A percentile compares a stretch with the other conserved stretches of the same genome.
Evolutionary conservation across 92 coral and sea anemone species (phyloP).

Genomic region (Parazoanthus darwini): DNA sequence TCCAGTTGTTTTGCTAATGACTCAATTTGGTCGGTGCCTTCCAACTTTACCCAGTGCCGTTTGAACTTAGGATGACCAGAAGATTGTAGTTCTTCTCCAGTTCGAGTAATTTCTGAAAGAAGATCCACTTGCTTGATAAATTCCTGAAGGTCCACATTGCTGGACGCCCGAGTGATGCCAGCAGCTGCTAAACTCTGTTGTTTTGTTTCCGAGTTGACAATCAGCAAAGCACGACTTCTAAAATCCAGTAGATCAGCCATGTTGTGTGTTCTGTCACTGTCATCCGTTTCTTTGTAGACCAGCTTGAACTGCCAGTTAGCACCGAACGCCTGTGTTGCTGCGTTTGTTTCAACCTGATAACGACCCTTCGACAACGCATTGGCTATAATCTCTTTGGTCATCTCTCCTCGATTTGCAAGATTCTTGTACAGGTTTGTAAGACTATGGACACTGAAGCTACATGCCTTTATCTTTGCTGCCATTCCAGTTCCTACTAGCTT

Average conservation of each 20-base stretch:
- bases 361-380: constrained; percentile 53
- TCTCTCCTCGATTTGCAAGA: constrained; percentile 88
- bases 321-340: not conserved
- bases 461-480: constrained; percentile 68
- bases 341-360: not conserved
- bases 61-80: constrained; percentile 64
- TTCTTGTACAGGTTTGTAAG: constrained; percentile 76
- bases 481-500: constrained; percentile 36
- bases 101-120: constrained; percentile 53
- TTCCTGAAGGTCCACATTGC: constrained; percentile 43
- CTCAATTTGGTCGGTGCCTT: constrained; percentile 49
- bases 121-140: constrained; percentile 22
- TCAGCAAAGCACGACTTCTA: constrained; percentile 71
- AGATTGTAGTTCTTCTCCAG: constrained; percentile 52
- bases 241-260: constrained; percentile 66
- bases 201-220: constrained; percentile 64
- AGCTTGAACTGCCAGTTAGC: constrained; percentile 53
- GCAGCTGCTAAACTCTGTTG: constrained; percentile 45
- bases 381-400: constrained; percentile 80
- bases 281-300: constrained; percentile 39
- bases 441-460: constrained; percentile 83
- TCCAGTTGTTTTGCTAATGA: constrained; percentile 26
- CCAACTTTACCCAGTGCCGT: constrained; percentile 43
- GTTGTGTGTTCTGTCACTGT: constrained; percentile 16
- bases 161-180: constrained; percentile 16